Percentiles rank a stretch among this genome's conserved stretches.
Evolutionary conservation across 2,888 invertebrate genomes (phyloP).

Genomic region (Latrodectus hesperus): DNA sequence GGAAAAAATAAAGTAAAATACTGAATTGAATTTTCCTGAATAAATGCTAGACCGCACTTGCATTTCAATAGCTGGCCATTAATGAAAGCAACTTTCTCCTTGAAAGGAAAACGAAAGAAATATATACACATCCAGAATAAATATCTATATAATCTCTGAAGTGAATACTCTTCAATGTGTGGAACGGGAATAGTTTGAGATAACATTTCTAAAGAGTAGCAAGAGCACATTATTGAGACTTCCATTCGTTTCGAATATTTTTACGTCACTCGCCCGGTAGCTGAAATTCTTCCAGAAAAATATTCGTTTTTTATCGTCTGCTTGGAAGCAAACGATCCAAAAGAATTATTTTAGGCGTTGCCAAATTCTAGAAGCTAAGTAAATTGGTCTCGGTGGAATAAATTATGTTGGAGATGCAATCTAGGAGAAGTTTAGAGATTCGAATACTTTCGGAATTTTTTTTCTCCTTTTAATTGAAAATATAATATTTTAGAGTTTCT

Average conservation of each 20-base stretch:
- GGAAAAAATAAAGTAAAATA: conserved; percentile 4
- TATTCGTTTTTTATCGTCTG: not conserved
- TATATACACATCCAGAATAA: not conserved
- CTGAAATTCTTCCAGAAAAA: not conserved
- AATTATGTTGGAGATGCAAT: conserved; percentile 11
- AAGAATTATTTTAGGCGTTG: conserved; percentile 2
- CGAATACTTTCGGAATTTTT: too few relatives aligned
- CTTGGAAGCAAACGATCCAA: not conserved
- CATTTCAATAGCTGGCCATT: conserved; percentile 15
- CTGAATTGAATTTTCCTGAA: conserved; percentile 1
- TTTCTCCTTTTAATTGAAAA: too few relatives aligned
- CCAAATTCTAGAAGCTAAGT: conserved; percentile 13
- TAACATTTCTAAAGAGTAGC: conserved; percentile 30
- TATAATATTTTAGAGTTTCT: too few relatives aligned
- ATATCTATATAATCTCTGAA: conserved; percentile 2
- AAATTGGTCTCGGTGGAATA: conserved; percentile 21
- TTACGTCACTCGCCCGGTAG: not conserved
- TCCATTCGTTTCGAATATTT: not conserved
- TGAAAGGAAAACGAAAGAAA: not conserved
- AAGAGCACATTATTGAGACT: not conserved
- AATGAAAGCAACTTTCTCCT: conserved; percentile 9
- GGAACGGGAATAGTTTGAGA: conserved; percentile 11
- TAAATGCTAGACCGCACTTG: conserved; percentile 13
- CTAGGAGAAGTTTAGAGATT: conserved; percentile 1
- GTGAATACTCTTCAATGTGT: not conserved